phyloP scores from a whole-genome alignment of 1,140 invertebrate genomes.

The Drosophila biarmipes region DNA sequence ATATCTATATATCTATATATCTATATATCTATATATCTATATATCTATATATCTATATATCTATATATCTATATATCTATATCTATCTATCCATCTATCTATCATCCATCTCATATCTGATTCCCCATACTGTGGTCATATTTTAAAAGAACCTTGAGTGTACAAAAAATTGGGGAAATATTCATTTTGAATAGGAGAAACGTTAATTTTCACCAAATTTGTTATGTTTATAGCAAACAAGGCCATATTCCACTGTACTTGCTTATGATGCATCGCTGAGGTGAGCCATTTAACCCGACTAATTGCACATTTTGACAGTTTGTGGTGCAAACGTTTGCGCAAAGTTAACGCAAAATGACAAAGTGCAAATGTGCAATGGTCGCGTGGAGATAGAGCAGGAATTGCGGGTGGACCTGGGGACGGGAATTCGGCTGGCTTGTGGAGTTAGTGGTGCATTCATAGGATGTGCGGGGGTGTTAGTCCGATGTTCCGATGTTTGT shows the following conservation, averaged over 20 bases:
- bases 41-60: no score
- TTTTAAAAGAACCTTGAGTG: no score
- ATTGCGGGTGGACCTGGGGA: slow-evolving; percentile 24
- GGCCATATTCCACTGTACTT: background rate
- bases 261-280: slow-evolving; percentile 45
- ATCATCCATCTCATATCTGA: no score
- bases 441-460: slow-evolving; percentile 1
- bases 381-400: slow-evolving; percentile 38
- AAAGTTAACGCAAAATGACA: slow-evolving; percentile 53
- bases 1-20: no score
- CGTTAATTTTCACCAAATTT: no score
- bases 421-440: background rate
- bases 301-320: slow-evolving; percentile 72
- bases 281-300: slow-evolving; percentile 43
- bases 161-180: no score
- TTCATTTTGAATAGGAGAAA: no score
- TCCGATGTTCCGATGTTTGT: slow-evolving; percentile 12
- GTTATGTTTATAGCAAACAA: background rate
- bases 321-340: slow-evolving; percentile 62
- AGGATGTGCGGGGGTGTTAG: background rate
- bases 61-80: no score
- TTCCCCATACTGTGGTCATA: no score
- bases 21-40: no score
- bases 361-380: slow-evolving; percentile 50
- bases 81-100: no score